Evolutionary conservation across 2,888 invertebrate genomes (phyloP).

Genomic region (Parnassius smintheus): DNA sequence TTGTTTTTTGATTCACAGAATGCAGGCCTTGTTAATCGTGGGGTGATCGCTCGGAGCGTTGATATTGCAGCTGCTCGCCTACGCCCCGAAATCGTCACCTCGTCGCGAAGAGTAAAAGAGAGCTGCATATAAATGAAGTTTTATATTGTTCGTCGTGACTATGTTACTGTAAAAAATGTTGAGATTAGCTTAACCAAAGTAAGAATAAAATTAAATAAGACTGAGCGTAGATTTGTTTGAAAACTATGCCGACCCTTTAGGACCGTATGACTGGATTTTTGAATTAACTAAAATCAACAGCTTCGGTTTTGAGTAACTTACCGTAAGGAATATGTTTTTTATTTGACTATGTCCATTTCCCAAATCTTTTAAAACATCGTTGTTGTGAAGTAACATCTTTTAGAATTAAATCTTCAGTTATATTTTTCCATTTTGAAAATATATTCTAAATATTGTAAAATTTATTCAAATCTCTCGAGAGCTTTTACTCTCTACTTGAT

Average conservation of each 20-base stretch:
- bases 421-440: too few relatives aligned
- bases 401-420: too few relatives aligned
- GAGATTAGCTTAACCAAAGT: constrained; percentile 17
- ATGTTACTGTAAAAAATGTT: constrained; percentile 6
- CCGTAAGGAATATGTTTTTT: too few relatives aligned
- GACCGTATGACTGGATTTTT: too few relatives aligned
- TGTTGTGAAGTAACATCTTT: too few relatives aligned
- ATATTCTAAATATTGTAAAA: too few relatives aligned
- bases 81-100: constrained; percentile 89
- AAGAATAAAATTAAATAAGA: constrained; percentile 21
- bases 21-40: constrained; percentile 84
- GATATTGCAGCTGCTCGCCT: constrained; percentile 83
- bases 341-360: too few relatives aligned
- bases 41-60: constrained; percentile 79
- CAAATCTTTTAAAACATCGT: too few relatives aligned
- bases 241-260: neutral
- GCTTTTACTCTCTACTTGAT: too few relatives aligned
- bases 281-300: too few relatives aligned
- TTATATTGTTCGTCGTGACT: neutral
- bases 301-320: too few relatives aligned
- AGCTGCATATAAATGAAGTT: constrained; percentile 87
- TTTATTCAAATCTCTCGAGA: too few relatives aligned
- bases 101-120: constrained; percentile 90
- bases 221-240: constrained; percentile 23
- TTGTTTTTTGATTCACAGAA: constrained; percentile 74